Conservation (phyloP, 2,888 invertebrate genomes). For the Melieria crassipennis region DNA sequence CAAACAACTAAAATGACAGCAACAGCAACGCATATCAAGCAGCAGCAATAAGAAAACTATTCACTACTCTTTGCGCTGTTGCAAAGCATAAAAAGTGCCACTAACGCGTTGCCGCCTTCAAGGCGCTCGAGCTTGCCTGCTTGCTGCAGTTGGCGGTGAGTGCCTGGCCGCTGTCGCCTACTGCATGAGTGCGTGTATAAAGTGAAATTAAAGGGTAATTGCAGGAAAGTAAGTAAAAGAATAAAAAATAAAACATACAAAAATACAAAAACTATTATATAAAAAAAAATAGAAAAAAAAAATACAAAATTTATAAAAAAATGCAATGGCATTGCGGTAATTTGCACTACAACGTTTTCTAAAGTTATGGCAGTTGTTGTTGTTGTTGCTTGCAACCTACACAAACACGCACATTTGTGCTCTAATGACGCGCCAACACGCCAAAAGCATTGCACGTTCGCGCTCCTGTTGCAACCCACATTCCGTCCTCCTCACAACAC, state of each 20-base stretch:
- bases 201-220: slow-evolving; percentile 9
- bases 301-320: slow-evolving; percentile 4
- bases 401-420: background rate
- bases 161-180: background rate
- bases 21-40: background rate
- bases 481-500: too few relatives aligned
- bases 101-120: too few relatives aligned
- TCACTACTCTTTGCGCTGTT: too few relatives aligned
- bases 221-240: background rate
- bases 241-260: background rate
- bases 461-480: too few relatives aligned
- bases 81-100: too few relatives aligned
- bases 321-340: slow-evolving; percentile 15
- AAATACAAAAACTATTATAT: slow-evolving; percentile 16
- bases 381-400: background rate
- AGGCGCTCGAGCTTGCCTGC: too few relatives aligned
- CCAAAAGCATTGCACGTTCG: too few relatives aligned
- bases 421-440: background rate
- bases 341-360: background rate
- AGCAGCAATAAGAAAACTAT: background rate
- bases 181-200: slow-evolving; percentile 1
- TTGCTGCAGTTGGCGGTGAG: too few relatives aligned
- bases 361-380: background rate
- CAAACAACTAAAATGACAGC: slow-evolving; percentile 2
- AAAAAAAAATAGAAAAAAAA: background rate